Evolutionary conservation across 2,888 invertebrate genomes (phyloP), one percentile per base, ranked within the genome.

Genomic region (Drosophila emarginata): DNA sequence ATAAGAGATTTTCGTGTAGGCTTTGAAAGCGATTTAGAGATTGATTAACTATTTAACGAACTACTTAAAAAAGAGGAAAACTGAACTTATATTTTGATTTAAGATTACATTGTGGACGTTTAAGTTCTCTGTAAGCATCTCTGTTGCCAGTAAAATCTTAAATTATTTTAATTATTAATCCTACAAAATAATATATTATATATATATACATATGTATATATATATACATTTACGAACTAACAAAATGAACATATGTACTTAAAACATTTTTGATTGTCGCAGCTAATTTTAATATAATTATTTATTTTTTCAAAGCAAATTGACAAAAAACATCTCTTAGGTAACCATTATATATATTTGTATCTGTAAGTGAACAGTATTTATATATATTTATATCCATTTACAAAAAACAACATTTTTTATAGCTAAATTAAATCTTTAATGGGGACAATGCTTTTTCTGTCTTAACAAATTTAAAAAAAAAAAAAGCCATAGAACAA

Each of bases 361-460:
- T 73, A 70, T 82, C 77, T 76, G 75, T 87, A 87, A 88, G 87
- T 77, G 71, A 88, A 78, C 87, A 87, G 87, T 89, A 87, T 87
- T 87, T 86, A 87, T 82, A 87, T 89, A 87, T 79, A 74, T 59
- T 77, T 76, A 84, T 82, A 74, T 56, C 77, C 74, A 80, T 82
- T 80, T 85, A 84, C 82, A 87, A 78, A 80, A 32, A 28, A 54
- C 45, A 54, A 54, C 54, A 36, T 36, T 26, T 82, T 87, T 85
- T 85, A 82, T 87, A 84, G 84, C 76, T 80, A 87, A 84, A 87
- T 87, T 78, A 82, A 84, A 84, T 76, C 67, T 82, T 76, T 77
- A 84, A 72, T 64, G 67, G 57, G 62, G 36, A 18, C 39, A 80
- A 86, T 80, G 88, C 82, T 80, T 89, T 72, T 84, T 76, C 82